phyloP scores from a whole-genome alignment of 2,113 vertebrate species.

The Gymnorhina tibicen region DNA sequence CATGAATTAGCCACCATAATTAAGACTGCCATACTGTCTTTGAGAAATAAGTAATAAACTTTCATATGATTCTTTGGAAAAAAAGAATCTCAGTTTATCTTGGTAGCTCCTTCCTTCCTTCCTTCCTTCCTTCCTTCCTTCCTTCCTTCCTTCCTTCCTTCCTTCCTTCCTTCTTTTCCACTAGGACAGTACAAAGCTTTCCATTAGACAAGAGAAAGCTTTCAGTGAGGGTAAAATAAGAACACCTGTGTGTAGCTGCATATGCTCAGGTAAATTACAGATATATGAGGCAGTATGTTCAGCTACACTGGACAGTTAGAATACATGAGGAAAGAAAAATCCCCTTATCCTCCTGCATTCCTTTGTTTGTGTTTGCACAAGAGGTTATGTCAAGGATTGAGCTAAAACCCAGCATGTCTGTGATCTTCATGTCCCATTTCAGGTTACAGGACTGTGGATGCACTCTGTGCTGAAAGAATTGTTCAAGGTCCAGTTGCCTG shows the following conservation, averaged over 20 bases:
- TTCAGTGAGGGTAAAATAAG: not conserved
- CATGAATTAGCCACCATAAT: not conserved
- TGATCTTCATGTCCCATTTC: not conserved
- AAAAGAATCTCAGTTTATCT: not conserved
- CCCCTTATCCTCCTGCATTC: not conserved
- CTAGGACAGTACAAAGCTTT: not conserved
- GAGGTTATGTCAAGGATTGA: not conserved
- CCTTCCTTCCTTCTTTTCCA: too few relatives aligned
- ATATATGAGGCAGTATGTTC: not conserved
- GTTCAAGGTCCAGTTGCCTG: not conserved
- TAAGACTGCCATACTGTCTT: not conserved
- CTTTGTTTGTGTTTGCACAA: not conserved
- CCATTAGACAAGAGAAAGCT: not conserved
- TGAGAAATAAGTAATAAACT: not conserved
- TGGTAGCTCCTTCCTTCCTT: not conserved
- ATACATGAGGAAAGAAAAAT: not conserved
- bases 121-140: too few relatives aligned
- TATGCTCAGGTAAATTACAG: not conserved
- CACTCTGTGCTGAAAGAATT: not conserved
- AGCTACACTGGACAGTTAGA: not conserved
- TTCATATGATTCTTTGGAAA: not conserved
- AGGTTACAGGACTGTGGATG: not conserved
- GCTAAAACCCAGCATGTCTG: not conserved
- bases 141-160: not conserved
- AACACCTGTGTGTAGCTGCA: not conserved